Conservation (phyloP, 2,797 vertebrate species). For the Anguilla megastoma region DNA sequence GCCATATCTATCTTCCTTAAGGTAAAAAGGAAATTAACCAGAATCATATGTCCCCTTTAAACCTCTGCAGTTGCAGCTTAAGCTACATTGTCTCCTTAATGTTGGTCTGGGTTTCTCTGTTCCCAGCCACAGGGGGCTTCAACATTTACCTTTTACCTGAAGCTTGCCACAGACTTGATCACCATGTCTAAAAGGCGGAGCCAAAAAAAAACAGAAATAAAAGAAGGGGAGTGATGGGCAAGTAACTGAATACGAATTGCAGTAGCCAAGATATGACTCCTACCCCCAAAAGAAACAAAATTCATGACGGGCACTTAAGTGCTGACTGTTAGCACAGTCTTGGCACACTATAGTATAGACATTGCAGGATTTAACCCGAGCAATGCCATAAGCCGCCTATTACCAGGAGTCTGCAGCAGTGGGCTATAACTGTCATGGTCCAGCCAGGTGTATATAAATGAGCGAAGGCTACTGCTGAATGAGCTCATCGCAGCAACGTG, state of each 20-base stretch:
- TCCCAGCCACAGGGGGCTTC: background rate
- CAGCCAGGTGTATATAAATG: background rate
- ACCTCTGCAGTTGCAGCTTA: background rate
- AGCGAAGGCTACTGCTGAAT: background rate
- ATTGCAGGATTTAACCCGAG: background rate
- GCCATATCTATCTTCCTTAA: too few relatives aligned
- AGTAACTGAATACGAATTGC: background rate
- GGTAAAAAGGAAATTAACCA: too few relatives aligned
- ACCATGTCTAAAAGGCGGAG: background rate
- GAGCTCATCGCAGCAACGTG: background rate
- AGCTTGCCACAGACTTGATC: conserved; percentile 4
- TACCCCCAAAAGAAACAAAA: background rate
- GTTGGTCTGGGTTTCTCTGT: background rate
- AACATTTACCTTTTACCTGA: background rate
- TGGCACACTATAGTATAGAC: background rate
- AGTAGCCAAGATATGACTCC: background rate
- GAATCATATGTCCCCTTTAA: background rate
- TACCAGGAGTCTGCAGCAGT: background rate
- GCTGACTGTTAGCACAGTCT: background rate
- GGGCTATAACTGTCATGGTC: background rate
- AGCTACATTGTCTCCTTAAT: background rate
- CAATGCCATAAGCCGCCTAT: background rate
- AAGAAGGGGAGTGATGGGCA: background rate
- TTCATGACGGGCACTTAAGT: background rate
- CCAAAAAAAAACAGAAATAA: background rate